These are phyloP conservation scores for Hetaerina titia DNA, from an alignment of 2,888 invertebrate species.

Conservation along the genomic window DNA sequence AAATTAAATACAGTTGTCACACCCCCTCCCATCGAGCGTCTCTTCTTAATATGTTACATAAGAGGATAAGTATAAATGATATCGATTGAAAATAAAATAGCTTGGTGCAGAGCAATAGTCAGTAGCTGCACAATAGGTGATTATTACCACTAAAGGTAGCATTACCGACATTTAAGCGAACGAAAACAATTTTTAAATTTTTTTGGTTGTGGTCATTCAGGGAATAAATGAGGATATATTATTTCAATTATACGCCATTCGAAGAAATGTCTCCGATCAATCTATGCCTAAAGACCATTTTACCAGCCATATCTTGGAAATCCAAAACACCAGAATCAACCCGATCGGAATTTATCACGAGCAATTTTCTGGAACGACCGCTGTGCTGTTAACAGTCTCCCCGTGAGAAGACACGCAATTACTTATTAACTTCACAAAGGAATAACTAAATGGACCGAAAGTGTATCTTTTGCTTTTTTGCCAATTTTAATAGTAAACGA, in stretches of 20 bases:
- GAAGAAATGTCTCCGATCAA: background rate
- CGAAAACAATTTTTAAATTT: too few species aligned
- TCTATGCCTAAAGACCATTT: background rate
- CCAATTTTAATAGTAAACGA: too few species aligned
- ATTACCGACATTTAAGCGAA: too few species aligned
- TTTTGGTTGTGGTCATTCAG: background rate
- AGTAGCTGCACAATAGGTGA: too few species aligned
- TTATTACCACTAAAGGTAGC: too few species aligned
- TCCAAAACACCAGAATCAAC: background rate
- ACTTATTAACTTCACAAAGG: background rate
- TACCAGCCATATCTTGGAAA: background rate
- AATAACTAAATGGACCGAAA: background rate
- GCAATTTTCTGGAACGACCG: slow-evolving; percentile 32
- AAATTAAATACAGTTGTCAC: too few species aligned
- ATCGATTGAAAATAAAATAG: too few species aligned
- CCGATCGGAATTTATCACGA: background rate
- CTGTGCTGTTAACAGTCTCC: background rate
- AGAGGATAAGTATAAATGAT: too few species aligned
- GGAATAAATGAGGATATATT: background rate
- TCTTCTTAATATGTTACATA: too few species aligned
- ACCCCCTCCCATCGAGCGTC: too few species aligned
- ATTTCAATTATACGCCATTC: background rate
- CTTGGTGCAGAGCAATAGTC: too few species aligned
- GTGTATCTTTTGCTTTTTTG: too few species aligned
- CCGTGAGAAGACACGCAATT: background rate